A percentile compares a stretch with the other conserved stretches of the same genome.
Evolutionary conservation across 2,797 vertebrate species (phyloP).

Genomic region (Periparus ater): DNA sequence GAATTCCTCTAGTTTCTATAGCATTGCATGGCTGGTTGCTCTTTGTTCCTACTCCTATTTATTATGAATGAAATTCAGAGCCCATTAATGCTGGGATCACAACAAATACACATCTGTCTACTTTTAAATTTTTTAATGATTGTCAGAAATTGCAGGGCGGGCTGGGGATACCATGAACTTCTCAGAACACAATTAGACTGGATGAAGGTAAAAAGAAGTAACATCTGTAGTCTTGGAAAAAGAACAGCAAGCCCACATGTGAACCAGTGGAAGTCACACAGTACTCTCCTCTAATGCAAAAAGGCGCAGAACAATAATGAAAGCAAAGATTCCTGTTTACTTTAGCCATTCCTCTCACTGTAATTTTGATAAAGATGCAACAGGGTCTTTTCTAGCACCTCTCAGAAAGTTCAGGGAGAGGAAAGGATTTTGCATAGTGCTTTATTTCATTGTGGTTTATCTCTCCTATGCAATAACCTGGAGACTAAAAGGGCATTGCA

Average conservation of each 20-base stretch:
- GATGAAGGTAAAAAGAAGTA: background rate
- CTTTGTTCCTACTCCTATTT: background rate
- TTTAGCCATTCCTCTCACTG: background rate
- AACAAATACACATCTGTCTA: background rate
- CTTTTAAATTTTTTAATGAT: background rate
- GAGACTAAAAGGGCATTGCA: background rate
- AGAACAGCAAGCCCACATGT: background rate
- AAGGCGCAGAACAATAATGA: background rate
- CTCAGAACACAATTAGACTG: background rate
- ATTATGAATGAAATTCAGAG: background rate
- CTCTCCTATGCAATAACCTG: background rate
- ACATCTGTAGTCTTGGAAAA: background rate
- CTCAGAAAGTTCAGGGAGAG: background rate
- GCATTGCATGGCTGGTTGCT: background rate
- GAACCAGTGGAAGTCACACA: background rate
- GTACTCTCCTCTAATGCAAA: background rate
- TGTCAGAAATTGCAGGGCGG: background rate
- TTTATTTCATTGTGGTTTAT: background rate
- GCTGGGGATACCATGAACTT: background rate
- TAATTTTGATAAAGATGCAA: background rate
- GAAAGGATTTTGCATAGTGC: background rate
- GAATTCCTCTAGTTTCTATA: background rate
- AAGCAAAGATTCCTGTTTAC: background rate
- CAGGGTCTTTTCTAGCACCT: background rate
- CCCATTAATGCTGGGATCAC: background rate